Conservation (phyloP, 2,113 vertebrate species). For the Suncus etruscus region DNA sequence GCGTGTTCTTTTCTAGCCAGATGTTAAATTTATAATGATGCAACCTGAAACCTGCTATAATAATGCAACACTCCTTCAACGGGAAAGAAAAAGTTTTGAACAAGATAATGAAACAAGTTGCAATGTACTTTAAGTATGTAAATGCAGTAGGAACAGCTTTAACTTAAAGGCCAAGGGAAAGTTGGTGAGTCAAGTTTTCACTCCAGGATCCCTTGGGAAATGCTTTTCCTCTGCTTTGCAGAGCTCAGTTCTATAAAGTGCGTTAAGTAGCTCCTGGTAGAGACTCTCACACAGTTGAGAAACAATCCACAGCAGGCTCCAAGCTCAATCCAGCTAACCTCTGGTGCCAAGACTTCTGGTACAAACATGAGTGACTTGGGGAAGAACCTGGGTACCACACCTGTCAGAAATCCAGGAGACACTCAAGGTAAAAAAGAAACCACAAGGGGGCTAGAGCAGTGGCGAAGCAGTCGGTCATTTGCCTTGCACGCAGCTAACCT, state of each 20-base stretch:
- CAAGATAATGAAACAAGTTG: conserved; percentile 28
- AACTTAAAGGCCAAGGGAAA: conserved; percentile 18
- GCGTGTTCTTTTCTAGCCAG: too few relatives aligned
- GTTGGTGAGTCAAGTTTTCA: neutral
- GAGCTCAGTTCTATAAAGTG: neutral
- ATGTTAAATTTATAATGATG: too few relatives aligned
- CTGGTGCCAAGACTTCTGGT: neutral
- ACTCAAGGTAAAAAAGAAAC: neutral
- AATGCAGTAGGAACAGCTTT: neutral
- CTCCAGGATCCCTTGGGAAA: neutral
- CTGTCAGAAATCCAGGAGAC: neutral
- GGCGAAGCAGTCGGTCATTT: too few relatives aligned
- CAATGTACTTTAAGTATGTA: neutral
- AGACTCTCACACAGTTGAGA: too few relatives aligned
- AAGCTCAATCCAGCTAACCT: neutral
- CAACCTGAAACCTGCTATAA: too few relatives aligned
- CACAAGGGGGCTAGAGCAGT: too few relatives aligned
- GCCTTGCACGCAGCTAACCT: too few relatives aligned
- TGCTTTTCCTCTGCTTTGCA: neutral
- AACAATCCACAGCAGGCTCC: neutral
- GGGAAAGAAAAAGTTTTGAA: neutral
- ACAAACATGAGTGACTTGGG: neutral
- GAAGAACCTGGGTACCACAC: neutral
- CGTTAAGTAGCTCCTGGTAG: too few relatives aligned
- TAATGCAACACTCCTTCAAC: too few relatives aligned